These are phyloP conservation scores for Sphaerolaimus hirsutus DNA, from an alignment of 2,888 invertebrate genomes.

Conservation along the genomic window DNA sequence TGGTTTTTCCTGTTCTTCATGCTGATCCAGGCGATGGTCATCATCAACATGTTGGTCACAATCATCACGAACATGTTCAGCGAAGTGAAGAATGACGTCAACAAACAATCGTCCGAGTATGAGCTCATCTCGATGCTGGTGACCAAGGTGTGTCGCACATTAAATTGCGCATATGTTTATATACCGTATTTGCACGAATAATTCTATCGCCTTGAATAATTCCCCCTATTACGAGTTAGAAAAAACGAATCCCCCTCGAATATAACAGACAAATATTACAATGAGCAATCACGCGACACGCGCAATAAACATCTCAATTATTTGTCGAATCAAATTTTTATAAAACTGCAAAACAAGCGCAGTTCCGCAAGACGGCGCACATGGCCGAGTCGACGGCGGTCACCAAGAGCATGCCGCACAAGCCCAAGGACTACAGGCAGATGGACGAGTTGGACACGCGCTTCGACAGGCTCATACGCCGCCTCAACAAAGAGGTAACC, in stretches of 20 bases:
- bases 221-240: too few species aligned
- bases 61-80: constrained; percentile 26
- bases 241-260: too few species aligned
- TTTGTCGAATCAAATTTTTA: too few species aligned
- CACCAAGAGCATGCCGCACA: neutral
- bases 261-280: too few species aligned
- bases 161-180: too few species aligned
- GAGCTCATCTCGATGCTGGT: constrained; percentile 12
- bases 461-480: neutral
- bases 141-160: neutral
- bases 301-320: too few species aligned
- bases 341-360: too few species aligned
- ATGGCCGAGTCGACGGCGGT: neutral
- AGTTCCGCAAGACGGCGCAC: neutral
- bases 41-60: constrained; percentile 27
- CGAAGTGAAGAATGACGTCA: constrained; percentile 25
- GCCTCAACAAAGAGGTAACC: neutral
- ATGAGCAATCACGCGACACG: too few species aligned
- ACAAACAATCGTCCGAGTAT: constrained; percentile 28
- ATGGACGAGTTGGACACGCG: neutral
- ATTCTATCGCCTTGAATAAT: too few species aligned
- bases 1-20: constrained; percentile 26
- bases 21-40: constrained; percentile 24
- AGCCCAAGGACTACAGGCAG: neutral
- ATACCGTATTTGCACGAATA: too few species aligned